Base-by-base conservation (phyloP, 2,888 invertebrate genomes). In the Napeogenes inachia region DNA sequence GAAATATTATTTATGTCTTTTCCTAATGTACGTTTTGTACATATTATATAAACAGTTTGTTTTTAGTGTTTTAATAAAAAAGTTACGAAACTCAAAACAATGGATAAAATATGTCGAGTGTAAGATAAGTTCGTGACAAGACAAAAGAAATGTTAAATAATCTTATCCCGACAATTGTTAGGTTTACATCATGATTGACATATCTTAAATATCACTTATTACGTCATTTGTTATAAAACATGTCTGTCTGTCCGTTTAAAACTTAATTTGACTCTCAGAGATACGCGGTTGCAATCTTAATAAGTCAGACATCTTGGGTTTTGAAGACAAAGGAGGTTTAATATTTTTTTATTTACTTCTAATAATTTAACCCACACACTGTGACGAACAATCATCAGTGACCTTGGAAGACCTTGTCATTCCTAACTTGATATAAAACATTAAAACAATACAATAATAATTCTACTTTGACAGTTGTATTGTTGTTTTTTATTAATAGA, bases 361-460 rank as follows among this genome's bases (percentile, higher is more conserved):
- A 42, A 8, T 12, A 42, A 42, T 12, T 10, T 10, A 12, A 50
- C 30, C 50, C 12, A 50, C 30, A 30, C 50, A 30, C 47, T 13
- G 6, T 13, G 33, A 45, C 63, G 32, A n/a, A 54, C 45, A 59
- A 58, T 53, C 42, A 42, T 53, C 38, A 30, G 33, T n/a, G 45
- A n/a, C 59, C 59, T 59, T 59, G 53, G 50, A 42, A n/a, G 54
- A n/a, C 59, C 59, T 45, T 59, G 50, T 53, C 42, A 53, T 45
- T 58, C 38, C 42, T 12, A n/a, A 13, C 50, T 38, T 58, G n/a
- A 42, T 47, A 50, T 30, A 30, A 50, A 12, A 30, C 10, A 21
- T 47, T 30, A 50, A 30, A 50, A 42, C 42, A 42, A 42, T 50
- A 30, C 30, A 50, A 30, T n/a, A 13, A 47, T 21, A 30, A 50